These are phyloP conservation scores for Heliothis subflexa DNA, from an alignment of 1,140 invertebrate species.

Conservation along the genomic window DNA sequence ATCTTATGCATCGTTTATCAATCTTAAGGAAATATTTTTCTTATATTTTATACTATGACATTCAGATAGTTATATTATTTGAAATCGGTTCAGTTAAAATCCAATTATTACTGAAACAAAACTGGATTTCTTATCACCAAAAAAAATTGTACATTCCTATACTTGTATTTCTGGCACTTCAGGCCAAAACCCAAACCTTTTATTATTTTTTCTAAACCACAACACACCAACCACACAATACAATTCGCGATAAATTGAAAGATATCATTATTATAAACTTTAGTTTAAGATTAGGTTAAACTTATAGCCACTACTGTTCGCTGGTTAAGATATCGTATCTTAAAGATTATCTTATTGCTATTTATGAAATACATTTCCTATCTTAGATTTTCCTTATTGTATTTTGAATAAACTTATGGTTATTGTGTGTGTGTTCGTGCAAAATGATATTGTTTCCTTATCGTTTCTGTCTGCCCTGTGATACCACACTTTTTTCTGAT, in stretches of 20 bases:
- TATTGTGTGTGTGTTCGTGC: neutral
- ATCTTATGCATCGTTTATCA: too few species aligned
- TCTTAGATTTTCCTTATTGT: neutral
- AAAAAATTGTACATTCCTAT: too few species aligned
- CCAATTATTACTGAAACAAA: too few species aligned
- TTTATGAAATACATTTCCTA: slow-evolving; percentile 23
- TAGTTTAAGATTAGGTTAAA: slow-evolving; percentile 20
- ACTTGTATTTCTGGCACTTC: too few species aligned
- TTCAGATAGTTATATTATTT: too few species aligned
- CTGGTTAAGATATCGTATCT: slow-evolving; percentile 23
- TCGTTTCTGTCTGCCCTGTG: neutral
- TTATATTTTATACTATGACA: too few species aligned
- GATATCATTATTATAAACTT: slow-evolving; percentile 1
- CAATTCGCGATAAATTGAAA: neutral
- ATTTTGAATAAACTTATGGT: too few species aligned
- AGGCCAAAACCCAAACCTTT: too few species aligned
- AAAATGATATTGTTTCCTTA: slow-evolving; percentile 24
- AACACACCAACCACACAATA: neutral
- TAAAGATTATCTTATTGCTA: slow-evolving; percentile 26
- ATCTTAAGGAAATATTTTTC: too few species aligned
- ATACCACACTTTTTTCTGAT: neutral
- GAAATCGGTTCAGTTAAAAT: too few species aligned
- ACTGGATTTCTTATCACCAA: too few species aligned
- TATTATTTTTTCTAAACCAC: too few species aligned
- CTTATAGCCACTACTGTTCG: slow-evolving; percentile 10